These are phyloP conservation scores for Cecropterus lyciades DNA, from an alignment of 1,140 invertebrate genomes.

Conservation along the genomic window DNA sequence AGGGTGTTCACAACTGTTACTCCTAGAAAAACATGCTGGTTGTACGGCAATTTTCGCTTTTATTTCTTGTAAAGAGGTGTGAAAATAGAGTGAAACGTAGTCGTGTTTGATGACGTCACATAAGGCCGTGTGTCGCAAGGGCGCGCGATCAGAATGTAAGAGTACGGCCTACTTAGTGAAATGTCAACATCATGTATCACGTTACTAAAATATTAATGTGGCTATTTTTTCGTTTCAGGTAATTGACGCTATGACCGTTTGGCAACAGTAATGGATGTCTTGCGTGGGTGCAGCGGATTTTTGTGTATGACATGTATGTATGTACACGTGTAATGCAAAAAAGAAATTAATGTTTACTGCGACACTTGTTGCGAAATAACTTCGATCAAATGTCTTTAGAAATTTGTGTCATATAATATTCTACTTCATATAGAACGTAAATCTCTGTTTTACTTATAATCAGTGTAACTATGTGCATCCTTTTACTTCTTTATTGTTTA, in stretches of 20 bases:
- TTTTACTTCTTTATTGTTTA: too few relatives aligned
- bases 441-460: too few relatives aligned
- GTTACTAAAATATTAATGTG: constrained; percentile 52
- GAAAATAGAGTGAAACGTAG: constrained; percentile 31
- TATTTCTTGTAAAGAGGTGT: constrained; percentile 37
- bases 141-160: constrained; percentile 57
- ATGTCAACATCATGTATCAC: constrained; percentile 58
- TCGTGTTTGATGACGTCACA: constrained; percentile 47
- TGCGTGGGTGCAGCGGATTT: not conserved
- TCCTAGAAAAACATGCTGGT: not conserved
- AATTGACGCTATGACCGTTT: constrained; percentile 38
- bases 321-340: too few relatives aligned
- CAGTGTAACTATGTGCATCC: too few relatives aligned
- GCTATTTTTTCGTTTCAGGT: constrained; percentile 62
- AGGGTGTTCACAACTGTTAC: not conserved
- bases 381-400: too few relatives aligned
- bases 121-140: constrained; percentile 64
- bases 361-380: too few relatives aligned
- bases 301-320: too few relatives aligned
- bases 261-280: constrained; percentile 13
- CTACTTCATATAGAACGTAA: too few relatives aligned
- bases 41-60: constrained; percentile 2
- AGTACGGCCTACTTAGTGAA: constrained; percentile 63
- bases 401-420: too few relatives aligned
- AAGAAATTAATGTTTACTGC: too few relatives aligned